phyloP scores from a whole-genome alignment of 2,888 invertebrate species.

The Eupithecia inturbata region DNA sequence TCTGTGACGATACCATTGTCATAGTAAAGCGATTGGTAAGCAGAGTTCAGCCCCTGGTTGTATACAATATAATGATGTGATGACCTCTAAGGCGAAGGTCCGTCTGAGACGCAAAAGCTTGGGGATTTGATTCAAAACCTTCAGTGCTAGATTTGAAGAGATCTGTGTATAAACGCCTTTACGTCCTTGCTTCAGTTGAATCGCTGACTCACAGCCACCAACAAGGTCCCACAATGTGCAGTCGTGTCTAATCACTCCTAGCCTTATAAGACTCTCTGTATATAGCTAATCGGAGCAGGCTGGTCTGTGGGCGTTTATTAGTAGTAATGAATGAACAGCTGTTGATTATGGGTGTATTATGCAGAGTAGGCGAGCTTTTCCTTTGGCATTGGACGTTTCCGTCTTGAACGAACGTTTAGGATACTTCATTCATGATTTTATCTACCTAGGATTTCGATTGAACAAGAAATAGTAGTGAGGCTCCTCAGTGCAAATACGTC shows the following conservation, averaged over 20 bases:
- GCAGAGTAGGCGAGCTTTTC: slow-evolving; percentile 20
- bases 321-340: slow-evolving; percentile 43
- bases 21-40: neutral
- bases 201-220: slow-evolving; percentile 37
- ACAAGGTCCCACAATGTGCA: slow-evolving; percentile 35
- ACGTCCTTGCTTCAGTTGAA: slow-evolving; percentile 32
- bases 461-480: no score
- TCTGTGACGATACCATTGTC: no score
- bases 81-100: neutral
- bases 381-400: slow-evolving; percentile 14
- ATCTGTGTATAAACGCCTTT: neutral
- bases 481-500: no score
- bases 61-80: neutral
- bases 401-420: neutral
- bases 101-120: neutral
- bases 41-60: neutral
- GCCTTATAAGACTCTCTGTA: slow-evolving; percentile 52
- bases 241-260: slow-evolving; percentile 35
- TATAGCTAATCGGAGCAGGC: slow-evolving; percentile 57
- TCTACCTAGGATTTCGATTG: no score
- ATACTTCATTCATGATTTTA: no score
- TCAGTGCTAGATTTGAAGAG: neutral
- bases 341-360: slow-evolving; percentile 33
- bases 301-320: slow-evolving; percentile 49
- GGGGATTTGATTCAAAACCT: neutral